A percentile compares a stretch with the other conserved stretches of the same genome.
Conservation (phyloP, 2,113 vertebrate species). For the Perca flavescens region DNA sequence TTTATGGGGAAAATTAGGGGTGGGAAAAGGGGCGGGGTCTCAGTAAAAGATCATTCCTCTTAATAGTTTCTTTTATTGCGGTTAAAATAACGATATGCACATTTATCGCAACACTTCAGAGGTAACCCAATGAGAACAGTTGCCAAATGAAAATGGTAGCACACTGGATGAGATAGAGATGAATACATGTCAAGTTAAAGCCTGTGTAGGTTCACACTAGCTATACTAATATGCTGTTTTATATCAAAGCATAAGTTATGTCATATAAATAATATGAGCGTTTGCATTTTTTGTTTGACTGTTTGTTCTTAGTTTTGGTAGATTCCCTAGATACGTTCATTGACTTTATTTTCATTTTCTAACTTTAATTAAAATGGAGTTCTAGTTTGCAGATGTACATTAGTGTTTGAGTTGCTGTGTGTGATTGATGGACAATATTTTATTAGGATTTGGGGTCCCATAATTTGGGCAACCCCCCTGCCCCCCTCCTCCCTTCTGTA, state of each 20-base stretch:
- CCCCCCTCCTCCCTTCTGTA: background rate
- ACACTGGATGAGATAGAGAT: slow-evolving; percentile 55
- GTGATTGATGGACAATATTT: slow-evolving; percentile 65
- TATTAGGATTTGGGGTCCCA: slow-evolving; percentile 50
- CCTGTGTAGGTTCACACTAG: slow-evolving; percentile 55
- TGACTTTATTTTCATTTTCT: slow-evolving; percentile 63
- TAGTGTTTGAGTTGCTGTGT: slow-evolving; percentile 71
- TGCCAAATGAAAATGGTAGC: slow-evolving; percentile 76
- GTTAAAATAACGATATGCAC: slow-evolving; percentile 61
- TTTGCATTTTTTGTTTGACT: slow-evolving; percentile 61
- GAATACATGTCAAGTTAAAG: slow-evolving; percentile 37
- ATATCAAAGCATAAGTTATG: slow-evolving; percentile 50
- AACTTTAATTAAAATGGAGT: slow-evolving; percentile 54
- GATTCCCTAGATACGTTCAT: slow-evolving; percentile 54
- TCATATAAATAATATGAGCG: slow-evolving; percentile 50
- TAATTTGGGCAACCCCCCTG: slow-evolving; percentile 22
- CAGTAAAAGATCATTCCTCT: slow-evolving; percentile 52
- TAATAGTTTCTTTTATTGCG: slow-evolving; percentile 43
- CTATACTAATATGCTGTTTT: slow-evolving; percentile 62
- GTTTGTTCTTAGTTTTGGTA: slow-evolving; percentile 69
- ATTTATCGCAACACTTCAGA: slow-evolving; percentile 51
- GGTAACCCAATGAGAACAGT: slow-evolving; percentile 57
- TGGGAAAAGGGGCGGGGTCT: slow-evolving; percentile 16
- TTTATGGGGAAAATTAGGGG: slow-evolving; percentile 40
- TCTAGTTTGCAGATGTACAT: slow-evolving; percentile 66